Evolutionary conservation across 2,888 invertebrate species (phyloP).

Genomic region (Hartigia nigra): DNA sequence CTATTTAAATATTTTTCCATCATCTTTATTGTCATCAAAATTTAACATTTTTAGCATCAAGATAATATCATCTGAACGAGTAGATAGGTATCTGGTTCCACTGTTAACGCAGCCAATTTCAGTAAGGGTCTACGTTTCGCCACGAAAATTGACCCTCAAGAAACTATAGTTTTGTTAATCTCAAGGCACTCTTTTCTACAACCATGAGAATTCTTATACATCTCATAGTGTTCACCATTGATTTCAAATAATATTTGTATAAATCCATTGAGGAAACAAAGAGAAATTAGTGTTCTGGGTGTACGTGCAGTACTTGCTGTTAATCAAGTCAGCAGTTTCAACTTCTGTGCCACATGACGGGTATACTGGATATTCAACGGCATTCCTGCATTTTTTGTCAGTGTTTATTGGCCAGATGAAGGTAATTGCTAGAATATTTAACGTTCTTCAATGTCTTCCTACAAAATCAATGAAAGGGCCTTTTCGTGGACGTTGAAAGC

Average conservation of each 20-base stretch:
- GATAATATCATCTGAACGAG: slow-evolving; percentile 7
- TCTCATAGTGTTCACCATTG: background rate
- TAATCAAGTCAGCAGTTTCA: slow-evolving; percentile 11
- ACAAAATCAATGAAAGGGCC: slow-evolving; percentile 6
- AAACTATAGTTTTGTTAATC: slow-evolving; percentile 24
- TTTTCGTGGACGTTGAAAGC: slow-evolving; percentile 28
- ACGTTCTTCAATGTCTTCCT: background rate
- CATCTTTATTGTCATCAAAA: slow-evolving; percentile 17
- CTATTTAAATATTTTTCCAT: background rate
- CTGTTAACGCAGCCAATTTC: slow-evolving; percentile 26
- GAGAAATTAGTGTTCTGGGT: slow-evolving; percentile 12
- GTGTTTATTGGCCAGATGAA: slow-evolving; percentile 41
- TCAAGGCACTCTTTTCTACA: slow-evolving; percentile 10
- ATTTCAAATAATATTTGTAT: background rate
- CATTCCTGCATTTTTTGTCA: slow-evolving; percentile 27
- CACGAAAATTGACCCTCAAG: slow-evolving; percentile 30
- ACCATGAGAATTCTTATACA: slow-evolving; percentile 7
- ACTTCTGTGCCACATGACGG: slow-evolving; percentile 43
- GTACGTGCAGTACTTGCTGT: slow-evolving; percentile 11
- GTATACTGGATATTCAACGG: slow-evolving; percentile 24
- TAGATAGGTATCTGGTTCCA: slow-evolving; percentile 17
- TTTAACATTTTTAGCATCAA: slow-evolving; percentile 8
- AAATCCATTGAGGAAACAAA: background rate
- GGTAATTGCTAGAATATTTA: slow-evolving; percentile 31
- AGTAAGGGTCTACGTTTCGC: slow-evolving; percentile 26